Percentiles rank a stretch among this genome's conserved stretches.
Conservation (phyloP, 2,113 vertebrate genomes). For the Craseonycteris thonglongyai region DNA sequence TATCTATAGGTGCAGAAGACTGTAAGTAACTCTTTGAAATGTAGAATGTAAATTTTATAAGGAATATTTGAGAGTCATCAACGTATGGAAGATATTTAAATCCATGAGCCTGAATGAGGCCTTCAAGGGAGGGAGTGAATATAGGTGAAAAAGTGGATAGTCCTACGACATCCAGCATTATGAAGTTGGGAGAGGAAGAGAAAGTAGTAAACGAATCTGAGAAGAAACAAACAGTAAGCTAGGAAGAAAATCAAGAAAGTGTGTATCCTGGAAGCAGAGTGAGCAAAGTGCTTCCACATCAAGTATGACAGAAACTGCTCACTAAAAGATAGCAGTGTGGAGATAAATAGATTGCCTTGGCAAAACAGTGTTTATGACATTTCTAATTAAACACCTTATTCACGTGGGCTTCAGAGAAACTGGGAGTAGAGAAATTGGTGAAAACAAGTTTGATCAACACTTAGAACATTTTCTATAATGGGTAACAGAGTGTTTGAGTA, state of each 20-base stretch:
- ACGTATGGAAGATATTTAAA: not conserved
- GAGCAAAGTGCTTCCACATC: not conserved
- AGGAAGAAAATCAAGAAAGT: not conserved
- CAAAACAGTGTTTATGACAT: not conserved
- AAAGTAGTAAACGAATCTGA: not conserved
- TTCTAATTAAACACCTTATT: not conserved
- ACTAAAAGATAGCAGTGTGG: not conserved
- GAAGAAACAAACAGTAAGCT: not conserved
- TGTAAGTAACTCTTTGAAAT: not conserved
- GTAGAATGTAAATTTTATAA: not conserved
- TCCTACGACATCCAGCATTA: not conserved
- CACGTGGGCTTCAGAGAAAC: not conserved
- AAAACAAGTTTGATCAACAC: not conserved
- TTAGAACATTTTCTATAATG: not conserved
- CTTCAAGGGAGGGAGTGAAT: not conserved
- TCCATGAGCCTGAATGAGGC: not conserved
- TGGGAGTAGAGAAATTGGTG: not conserved
- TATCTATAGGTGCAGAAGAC: not conserved
- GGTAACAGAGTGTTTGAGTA: not conserved
- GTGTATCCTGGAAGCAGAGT: not conserved
- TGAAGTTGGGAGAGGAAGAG: not conserved
- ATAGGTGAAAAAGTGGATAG: not conserved
- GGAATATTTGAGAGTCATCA: not conserved
- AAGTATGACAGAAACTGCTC: not conserved
- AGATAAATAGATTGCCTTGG: not conserved